Evolutionary conservation across 2,797 vertebrate genomes (phyloP).

Genomic region (Myotis vivesi): DNA sequence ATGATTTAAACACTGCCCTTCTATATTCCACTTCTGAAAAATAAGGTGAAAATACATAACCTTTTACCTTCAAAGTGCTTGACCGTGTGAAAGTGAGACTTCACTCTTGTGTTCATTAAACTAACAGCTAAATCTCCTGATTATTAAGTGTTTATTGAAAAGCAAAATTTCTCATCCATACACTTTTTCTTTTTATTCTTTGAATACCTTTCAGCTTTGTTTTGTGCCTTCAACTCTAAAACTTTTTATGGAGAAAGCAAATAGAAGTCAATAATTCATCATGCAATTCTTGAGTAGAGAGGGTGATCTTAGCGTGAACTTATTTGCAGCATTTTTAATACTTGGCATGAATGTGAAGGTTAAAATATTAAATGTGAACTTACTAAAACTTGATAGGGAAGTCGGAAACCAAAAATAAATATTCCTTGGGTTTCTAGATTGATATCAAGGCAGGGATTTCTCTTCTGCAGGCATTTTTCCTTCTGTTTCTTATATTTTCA

Average conservation of each 20-base stretch:
- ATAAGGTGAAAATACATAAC: background rate
- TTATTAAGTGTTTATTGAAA: conserved; percentile 7
- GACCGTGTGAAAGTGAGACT: conserved; percentile 8
- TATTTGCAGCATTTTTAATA: conserved; percentile 47
- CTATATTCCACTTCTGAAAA: background rate
- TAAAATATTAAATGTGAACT: conserved; percentile 40
- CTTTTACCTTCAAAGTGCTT: conserved; percentile 28
- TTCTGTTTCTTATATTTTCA: conserved; percentile 39
- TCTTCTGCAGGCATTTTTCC: background rate
- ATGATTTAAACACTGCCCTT: conserved; percentile 28
- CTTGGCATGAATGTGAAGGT: conserved; percentile 10
- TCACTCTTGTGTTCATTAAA: conserved; percentile 42
- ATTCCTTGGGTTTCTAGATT: background rate
- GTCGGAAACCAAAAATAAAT: conserved; percentile 40
- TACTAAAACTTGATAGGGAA: conserved; percentile 5
- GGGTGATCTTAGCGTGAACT: background rate
- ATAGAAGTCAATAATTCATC: background rate
- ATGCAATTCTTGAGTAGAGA: conserved; percentile 28
- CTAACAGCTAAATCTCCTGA: conserved; percentile 7
- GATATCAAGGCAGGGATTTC: background rate
- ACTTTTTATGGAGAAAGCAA: conserved; percentile 14
- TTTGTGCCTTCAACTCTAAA: conserved; percentile 25
- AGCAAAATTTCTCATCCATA: conserved; percentile 13
- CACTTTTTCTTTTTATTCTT: conserved; percentile 36
- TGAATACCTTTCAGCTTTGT: conserved; percentile 19